phyloP scores from a whole-genome alignment of 1,140 invertebrate genomes.

The Oryctes rhinoceros region DNA sequence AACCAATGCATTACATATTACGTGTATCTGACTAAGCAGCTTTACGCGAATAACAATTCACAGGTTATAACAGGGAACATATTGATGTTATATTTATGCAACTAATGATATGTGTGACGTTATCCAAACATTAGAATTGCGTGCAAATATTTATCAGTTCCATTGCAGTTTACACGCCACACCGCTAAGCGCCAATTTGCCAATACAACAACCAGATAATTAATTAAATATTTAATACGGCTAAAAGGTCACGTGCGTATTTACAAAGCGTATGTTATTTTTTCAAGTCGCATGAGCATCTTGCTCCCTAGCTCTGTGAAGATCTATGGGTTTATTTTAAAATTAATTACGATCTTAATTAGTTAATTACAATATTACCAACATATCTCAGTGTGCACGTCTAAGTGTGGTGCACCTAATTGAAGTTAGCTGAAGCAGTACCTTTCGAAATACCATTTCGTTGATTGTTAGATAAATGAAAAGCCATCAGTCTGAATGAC shows the following conservation, averaged over 20 bases:
- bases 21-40: background rate
- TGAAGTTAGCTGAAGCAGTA: conserved; percentile 8
- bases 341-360: background rate
- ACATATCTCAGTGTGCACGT: background rate
- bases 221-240: conserved; percentile 24
- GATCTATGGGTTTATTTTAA: background rate
- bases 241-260: background rate
- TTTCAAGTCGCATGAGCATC: background rate
- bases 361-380: conserved; percentile 12
- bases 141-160: background rate
- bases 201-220: conserved; percentile 7
- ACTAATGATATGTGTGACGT: conserved; percentile 1
- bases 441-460: conserved; percentile 14
- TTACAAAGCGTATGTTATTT: background rate
- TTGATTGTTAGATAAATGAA: conserved; percentile 17
- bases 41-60: background rate
- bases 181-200: conserved; percentile 3
- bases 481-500: conserved; percentile 14
- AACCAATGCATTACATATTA: no score
- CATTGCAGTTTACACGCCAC: background rate
- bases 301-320: background rate
- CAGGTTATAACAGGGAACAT: background rate
- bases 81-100: conserved; percentile 2
- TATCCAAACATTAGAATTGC: conserved; percentile 4
- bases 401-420: background rate